A percentile compares a stretch with the other conserved stretches of the same genome.
These are phyloP conservation scores for Brachionus koreanus DNA, from an alignment of 1,140 invertebrate genomes.

Conservation along the genomic window DNA sequence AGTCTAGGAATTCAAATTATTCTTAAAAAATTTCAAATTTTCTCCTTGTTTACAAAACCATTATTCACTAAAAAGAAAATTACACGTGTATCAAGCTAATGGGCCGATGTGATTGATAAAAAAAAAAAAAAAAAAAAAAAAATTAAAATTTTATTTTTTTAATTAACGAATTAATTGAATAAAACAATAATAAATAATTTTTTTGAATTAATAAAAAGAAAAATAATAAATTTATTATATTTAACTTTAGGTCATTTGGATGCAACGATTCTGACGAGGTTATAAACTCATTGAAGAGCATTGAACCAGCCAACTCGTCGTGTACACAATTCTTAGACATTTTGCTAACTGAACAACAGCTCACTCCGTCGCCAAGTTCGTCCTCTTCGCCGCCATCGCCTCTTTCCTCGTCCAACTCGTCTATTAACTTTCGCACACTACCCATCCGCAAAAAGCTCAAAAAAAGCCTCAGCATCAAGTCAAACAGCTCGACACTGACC, in stretches of 20 bases:
- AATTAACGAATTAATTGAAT: no score
- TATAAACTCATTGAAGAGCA: background rate
- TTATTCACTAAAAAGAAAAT: background rate
- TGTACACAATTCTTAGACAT: slow-evolving; percentile 12
- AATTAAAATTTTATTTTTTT: background rate
- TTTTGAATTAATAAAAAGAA: background rate
- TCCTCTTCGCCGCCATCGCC: background rate
- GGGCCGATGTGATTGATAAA: no score
- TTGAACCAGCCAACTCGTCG: background rate
- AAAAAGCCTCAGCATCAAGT: background rate
- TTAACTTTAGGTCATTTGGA: background rate
- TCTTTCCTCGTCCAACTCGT: background rate
- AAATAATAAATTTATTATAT: background rate
- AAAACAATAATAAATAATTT: no score
- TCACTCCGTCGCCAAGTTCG: background rate
- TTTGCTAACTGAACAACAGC: background rate
- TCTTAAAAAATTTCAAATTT: no score
- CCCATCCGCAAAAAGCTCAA: background rate
- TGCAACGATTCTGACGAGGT: background rate
- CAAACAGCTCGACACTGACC: background rate
- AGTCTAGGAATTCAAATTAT: no score
- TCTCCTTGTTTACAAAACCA: no score
- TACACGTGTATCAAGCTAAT: no score
- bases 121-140: background rate
- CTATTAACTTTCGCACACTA: slow-evolving; percentile 2